Conservation (phyloP, 1,140 invertebrate genomes). For the Apis florea region DNA sequence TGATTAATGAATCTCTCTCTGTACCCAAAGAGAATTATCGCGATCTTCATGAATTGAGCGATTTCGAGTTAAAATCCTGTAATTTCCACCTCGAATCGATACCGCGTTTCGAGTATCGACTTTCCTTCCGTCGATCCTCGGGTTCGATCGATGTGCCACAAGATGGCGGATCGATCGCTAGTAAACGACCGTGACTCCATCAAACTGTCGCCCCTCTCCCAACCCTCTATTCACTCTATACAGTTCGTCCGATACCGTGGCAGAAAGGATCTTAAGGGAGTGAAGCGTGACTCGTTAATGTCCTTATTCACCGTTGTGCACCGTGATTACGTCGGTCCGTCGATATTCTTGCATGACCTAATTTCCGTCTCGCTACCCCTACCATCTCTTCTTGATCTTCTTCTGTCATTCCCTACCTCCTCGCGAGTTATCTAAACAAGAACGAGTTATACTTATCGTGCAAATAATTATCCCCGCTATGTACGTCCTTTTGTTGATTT, state of each 20-base stretch:
- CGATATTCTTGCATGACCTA: constrained; percentile 51
- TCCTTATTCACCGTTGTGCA: constrained; percentile 37
- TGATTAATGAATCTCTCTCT: not conserved
- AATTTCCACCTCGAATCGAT: not conserved
- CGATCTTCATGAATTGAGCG: not conserved
- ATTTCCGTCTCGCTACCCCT: constrained; percentile 20
- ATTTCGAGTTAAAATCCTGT: not conserved
- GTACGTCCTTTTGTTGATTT: constrained; percentile 8
- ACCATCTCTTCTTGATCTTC: not conserved
- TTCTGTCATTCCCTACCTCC: not conserved
- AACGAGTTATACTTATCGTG: constrained; percentile 11
- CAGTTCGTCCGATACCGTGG: not conserved
- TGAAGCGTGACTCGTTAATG: constrained; percentile 37
- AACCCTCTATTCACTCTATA: not conserved
- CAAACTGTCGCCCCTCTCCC: not conserved
- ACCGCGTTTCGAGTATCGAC: not conserved
- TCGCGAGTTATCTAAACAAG: not conserved
- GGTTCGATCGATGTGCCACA: not conserved
- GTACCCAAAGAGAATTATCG: not conserved
- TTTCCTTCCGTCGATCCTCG: no score
- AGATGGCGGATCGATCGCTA: not conserved
- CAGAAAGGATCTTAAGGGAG: constrained; percentile 10
- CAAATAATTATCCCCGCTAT: constrained; percentile 27
- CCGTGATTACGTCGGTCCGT: constrained; percentile 45
- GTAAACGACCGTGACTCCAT: not conserved